These are phyloP conservation scores for Bettongia penicillata DNA, from an alignment of 2,113 vertebrate species.

Conservation along the genomic window DNA sequence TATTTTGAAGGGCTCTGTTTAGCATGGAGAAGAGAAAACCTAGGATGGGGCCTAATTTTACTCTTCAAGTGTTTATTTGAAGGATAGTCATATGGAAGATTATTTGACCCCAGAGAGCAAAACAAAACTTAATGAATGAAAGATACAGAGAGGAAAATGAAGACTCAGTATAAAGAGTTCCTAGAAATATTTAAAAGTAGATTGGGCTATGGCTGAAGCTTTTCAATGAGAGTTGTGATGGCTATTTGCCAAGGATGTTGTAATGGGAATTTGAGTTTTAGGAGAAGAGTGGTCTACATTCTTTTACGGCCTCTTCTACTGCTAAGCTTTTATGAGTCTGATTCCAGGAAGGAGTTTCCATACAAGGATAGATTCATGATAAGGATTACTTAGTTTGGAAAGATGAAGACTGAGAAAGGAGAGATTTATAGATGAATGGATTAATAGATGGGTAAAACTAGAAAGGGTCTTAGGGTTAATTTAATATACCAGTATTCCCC, in stretches of 20 bases:
- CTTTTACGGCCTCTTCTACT: not conserved
- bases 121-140: not conserved
- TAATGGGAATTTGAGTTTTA: not conserved
- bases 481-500: not conserved
- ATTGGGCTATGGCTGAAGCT: not conserved
- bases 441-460: not conserved
- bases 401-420: not conserved
- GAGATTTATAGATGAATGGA: not conserved
- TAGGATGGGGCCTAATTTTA: not conserved
- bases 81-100: not conserved
- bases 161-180: not conserved
- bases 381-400: not conserved
- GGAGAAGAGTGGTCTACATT: not conserved
- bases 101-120: not conserved
- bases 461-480: not conserved
- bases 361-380: not conserved
- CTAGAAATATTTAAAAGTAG: not conserved
- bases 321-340: not conserved
- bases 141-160: not conserved
- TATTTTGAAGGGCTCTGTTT: not conserved
- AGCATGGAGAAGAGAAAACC: not conserved
- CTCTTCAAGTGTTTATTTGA: not conserved
- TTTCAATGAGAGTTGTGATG: not conserved
- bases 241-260: not conserved
- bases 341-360: not conserved